Percentiles rank a stretch among this genome's conserved stretches.
Conservation (phyloP, 2,797 vertebrate species). For the Pempheris klunzingeri region DNA sequence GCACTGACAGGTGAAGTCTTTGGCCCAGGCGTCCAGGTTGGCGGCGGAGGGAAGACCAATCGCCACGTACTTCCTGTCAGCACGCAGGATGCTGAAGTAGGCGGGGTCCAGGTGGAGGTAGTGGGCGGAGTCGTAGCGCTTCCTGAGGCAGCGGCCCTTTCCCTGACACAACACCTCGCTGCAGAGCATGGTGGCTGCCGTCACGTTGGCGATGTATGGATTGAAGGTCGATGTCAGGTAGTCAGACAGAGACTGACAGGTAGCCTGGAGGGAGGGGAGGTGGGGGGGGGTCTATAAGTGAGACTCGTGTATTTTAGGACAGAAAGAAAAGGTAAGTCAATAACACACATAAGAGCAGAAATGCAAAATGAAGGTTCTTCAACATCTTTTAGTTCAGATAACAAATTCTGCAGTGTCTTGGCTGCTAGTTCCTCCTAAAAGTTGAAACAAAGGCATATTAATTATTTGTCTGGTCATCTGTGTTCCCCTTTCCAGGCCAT, state of each 20-base stretch:
- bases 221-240: conserved; percentile 84
- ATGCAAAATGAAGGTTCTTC: not conserved
- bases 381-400: conserved; percentile 36
- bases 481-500: conserved; percentile 41
- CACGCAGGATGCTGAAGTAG: conserved; percentile 80
- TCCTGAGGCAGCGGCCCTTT: conserved; percentile 86
- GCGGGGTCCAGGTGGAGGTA: conserved; percentile 90
- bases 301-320: not conserved
- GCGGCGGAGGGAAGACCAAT: conserved; percentile 78
- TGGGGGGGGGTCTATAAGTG: not conserved
- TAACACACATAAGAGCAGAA: not conserved
- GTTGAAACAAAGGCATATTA: conserved; percentile 27
- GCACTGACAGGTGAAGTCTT: conserved; percentile 88
- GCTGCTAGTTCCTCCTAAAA: conserved; percentile 19
- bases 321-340: not conserved
- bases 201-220: conserved; percentile 91
- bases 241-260: conserved; percentile 84
- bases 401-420: conserved; percentile 3
- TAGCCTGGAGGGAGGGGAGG: conserved; percentile 80
- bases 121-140: conserved; percentile 79
- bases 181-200: conserved; percentile 90
- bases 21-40: conserved; percentile 79
- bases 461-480: not conserved
- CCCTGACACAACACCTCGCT: conserved; percentile 86
- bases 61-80: conserved; percentile 73